These are phyloP conservation scores for Arctia plantaginis DNA, from an alignment of 2,888 invertebrate species.

Conservation along the genomic window DNA sequence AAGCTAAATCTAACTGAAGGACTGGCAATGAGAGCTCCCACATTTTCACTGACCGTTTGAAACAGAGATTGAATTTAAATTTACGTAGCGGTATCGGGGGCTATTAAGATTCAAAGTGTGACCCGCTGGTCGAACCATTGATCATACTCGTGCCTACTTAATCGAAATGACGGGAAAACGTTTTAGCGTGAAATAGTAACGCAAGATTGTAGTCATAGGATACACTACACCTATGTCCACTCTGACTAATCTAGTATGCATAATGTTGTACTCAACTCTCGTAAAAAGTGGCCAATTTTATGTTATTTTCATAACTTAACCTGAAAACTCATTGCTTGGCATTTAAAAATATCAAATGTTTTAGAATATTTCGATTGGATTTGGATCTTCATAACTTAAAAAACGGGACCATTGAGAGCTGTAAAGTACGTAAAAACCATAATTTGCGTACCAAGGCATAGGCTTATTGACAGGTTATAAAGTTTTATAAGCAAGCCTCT, in stretches of 20 bases:
- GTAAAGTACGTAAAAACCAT: too few relatives aligned
- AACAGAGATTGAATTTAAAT: conserved; percentile 81
- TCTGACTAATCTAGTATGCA: not conserved
- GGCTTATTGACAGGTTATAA: too few relatives aligned
- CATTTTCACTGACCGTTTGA: conserved; percentile 81
- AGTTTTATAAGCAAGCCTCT: too few relatives aligned
- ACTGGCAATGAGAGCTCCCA: conserved; percentile 75
- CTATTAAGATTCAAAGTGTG: conserved; percentile 80
- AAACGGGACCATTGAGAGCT: too few relatives aligned
- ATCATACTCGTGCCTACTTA: conserved; percentile 65
- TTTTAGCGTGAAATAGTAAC: conserved; percentile 8
- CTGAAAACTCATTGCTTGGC: too few relatives aligned
- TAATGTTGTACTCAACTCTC: not conserved
- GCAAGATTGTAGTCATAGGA: not conserved
- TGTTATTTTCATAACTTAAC: too few relatives aligned
- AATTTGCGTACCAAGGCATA: too few relatives aligned
- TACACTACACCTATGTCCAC: not conserved
- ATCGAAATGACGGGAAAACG: conserved; percentile 15
- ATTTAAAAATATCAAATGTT: too few relatives aligned
- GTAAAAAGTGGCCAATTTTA: not conserved
- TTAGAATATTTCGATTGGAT: too few relatives aligned
- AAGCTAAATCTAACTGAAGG: conserved; percentile 75
- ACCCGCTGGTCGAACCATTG: conserved; percentile 59
- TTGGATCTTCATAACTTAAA: too few relatives aligned
- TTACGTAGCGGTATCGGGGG: conserved; percentile 79